phyloP scores from a whole-genome alignment of 2,113 vertebrate species.

The Grammomys dolichurus region DNA sequence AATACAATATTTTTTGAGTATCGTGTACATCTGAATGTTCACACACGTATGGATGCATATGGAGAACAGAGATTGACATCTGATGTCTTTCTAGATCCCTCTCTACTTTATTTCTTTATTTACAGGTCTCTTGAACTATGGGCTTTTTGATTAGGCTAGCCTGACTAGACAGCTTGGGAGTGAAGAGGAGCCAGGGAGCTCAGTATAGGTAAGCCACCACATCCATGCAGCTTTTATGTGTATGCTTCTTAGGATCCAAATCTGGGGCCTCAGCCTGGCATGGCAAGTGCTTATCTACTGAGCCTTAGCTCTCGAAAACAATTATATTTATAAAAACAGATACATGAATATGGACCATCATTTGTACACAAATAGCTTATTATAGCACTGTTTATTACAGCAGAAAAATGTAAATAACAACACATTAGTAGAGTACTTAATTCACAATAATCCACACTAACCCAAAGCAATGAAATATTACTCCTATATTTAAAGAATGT shows the following conservation, averaged over 20 bases:
- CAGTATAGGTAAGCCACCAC: neutral
- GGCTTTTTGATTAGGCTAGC: too few species aligned
- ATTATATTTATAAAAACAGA: constrained; percentile 41
- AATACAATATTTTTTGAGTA: neutral
- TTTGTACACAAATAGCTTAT: neutral
- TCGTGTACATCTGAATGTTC: neutral
- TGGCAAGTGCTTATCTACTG: neutral
- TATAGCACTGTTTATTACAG: neutral
- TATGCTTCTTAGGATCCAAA: neutral
- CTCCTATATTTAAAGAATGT: neutral
- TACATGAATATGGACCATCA: neutral
- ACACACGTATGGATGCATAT: neutral
- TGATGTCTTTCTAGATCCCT: neutral
- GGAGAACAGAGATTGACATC: neutral
- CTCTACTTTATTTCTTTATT: neutral
- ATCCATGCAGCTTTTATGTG: neutral
- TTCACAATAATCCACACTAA: constrained; percentile 42
- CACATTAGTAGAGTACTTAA: constrained; percentile 1
- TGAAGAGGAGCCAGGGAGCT: neutral
- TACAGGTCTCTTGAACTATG: neutral
- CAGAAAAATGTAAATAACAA: constrained; percentile 23
- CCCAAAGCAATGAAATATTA: constrained; percentile 37
- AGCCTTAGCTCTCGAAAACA: neutral
- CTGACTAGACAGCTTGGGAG: neutral
- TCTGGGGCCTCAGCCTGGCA: neutral